Percentiles rank a stretch among this genome's conserved stretches.
phyloP scores from a whole-genome alignment of 2,113 vertebrate genomes.

The Sarotherodon lohbergeri region DNA sequence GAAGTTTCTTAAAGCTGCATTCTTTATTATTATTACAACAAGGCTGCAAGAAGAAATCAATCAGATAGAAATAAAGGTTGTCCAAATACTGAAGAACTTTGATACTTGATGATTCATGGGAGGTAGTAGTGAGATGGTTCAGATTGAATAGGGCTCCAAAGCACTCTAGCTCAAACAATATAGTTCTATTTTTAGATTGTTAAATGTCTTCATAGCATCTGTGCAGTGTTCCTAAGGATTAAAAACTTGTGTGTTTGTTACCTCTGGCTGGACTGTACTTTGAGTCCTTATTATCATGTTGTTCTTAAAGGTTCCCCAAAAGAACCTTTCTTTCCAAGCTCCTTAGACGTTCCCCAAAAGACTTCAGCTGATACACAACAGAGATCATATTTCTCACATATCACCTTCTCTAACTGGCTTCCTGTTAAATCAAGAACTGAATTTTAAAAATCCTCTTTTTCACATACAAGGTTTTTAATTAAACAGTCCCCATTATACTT shows the following conservation, averaged over 20 bases:
- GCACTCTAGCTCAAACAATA: not conserved
- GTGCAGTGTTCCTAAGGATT: not conserved
- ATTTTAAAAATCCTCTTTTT: not conserved
- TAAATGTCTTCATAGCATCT: not conserved
- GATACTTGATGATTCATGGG: not conserved
- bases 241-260: not conserved
- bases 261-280: not conserved
- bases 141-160: not conserved
- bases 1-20: not conserved
- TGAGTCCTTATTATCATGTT: not conserved
- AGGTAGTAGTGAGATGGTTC: not conserved
- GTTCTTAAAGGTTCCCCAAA: not conserved
- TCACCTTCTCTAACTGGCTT: fast-evolving
- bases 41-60: not conserved
- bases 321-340: too few species aligned
- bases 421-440: not conserved
- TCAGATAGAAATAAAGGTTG: not conserved
- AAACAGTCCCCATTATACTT: fast-evolving
- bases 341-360: not conserved
- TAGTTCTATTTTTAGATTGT: not conserved
- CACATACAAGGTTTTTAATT: not conserved
- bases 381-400: not conserved
- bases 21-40: not conserved
- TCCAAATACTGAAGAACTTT: not conserved
- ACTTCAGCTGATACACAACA: not conserved